Base-by-base conservation (phyloP, 1,140 invertebrate species). In the Bombus waltoni region DNA sequence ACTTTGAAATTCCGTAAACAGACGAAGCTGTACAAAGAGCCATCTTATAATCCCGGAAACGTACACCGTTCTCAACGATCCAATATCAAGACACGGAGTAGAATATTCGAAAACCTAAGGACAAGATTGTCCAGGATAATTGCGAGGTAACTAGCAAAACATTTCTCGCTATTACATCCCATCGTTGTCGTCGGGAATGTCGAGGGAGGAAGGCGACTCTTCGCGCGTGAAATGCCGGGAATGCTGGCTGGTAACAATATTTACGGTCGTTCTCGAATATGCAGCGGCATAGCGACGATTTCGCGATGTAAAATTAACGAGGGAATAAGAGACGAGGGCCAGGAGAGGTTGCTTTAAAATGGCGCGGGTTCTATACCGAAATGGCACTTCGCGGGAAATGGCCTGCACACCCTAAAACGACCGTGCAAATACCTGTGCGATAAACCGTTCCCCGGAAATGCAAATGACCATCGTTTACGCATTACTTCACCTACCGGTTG, bases 401-500 rank as follows among this genome's bases (percentile, higher is more conserved):
- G 85, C 74, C 66, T 80, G 86, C 75, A 71, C 75, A 75, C 74
- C 89, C 72, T 73, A 62, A 82, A 85, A 87, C 81, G 81, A 79
- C 53, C 78, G 71, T 35, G 78, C 86, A 87, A 90, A 90, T 81
- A 89, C 74, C 85, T 57, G 10, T 57, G 82, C 88, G 87, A 89
- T 83, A 89, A 84, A 89, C 79, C 71, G 81, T 83, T 89, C 76
- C 81, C 53, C 85, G 77, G 89, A 89, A 88, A 92, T 87, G 89
- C 86, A 88, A 92, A 92, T 91, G 90, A 73, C 88, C 66, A 80
- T 76, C 79, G 84, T 81, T 91, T 66, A 91, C 85, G 77, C 77
- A 65, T 79, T 53, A 88, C 74, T 88, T 59, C 35, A 86, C 80
- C 32, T 68, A 53, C 42, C 68, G 59, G 42, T 53, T 66, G 65